Evolutionary conservation across 1,140 invertebrate species (phyloP).

Genomic region (Zaprionus nigranus): DNA sequence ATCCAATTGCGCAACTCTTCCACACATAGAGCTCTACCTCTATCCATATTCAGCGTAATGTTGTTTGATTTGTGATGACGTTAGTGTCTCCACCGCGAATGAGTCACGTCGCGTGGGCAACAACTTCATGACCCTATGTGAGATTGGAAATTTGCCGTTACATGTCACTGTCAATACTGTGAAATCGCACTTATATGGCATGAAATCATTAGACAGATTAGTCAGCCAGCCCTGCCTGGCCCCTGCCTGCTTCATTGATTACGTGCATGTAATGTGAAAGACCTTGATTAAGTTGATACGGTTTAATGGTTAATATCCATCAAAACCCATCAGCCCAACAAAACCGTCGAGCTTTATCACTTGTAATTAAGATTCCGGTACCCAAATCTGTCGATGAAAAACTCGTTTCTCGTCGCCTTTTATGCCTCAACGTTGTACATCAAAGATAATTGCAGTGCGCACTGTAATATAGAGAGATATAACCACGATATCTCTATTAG

Average conservation of each 20-base stretch:
- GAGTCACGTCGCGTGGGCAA: conserved; percentile 50
- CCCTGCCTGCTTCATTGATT: conserved; percentile 11
- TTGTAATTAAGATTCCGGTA: conserved; percentile 28
- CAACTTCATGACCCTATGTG: conserved; percentile 2
- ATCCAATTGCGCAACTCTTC: conserved; percentile 6
- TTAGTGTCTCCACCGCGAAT: conserved; percentile 19
- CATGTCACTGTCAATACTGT: conserved; percentile 25
- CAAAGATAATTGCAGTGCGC: neutral
- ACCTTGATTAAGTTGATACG: conserved; percentile 26
- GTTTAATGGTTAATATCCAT: conserved; percentile 1
- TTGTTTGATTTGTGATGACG: conserved; percentile 50
- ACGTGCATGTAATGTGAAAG: conserved; percentile 31
- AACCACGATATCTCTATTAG: neutral
- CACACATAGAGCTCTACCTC: neutral
- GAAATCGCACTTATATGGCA: conserved; percentile 41
- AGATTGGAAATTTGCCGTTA: conserved; percentile 51
- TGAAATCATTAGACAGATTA: conserved; percentile 59
- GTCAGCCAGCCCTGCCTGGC: conserved; percentile 39
- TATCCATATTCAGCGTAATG: conserved; percentile 40
- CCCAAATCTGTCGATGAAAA: conserved; percentile 17
- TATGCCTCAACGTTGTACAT: conserved; percentile 1
- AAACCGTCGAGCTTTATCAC: conserved; percentile 23
- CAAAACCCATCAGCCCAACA: neutral
- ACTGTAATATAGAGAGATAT: neutral
- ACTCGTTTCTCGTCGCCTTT: conserved; percentile 24